phyloP scores from a whole-genome alignment of 2,888 invertebrate species.

The Thecophora atra region DNA sequence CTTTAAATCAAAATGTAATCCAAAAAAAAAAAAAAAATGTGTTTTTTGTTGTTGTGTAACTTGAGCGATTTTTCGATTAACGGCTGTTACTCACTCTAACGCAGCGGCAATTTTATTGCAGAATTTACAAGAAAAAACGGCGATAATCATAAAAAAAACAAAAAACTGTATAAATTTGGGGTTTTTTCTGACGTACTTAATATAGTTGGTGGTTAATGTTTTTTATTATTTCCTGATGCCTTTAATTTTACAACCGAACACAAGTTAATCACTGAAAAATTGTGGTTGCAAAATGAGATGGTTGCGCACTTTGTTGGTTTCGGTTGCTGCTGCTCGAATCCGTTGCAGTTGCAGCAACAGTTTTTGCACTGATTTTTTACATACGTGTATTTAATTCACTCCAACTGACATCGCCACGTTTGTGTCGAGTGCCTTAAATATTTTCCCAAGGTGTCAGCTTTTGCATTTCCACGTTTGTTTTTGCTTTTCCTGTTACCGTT shows the following conservation, averaged over 20 bases:
- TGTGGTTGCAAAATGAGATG: conserved; percentile 14
- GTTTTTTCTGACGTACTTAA: neutral
- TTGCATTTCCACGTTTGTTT: neutral
- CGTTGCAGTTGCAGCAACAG: conserved; percentile 9
- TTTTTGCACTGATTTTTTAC: neutral
- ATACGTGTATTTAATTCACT: no score
- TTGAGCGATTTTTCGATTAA: neutral
- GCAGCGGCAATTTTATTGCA: conserved; percentile 16
- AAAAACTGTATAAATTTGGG: neutral
- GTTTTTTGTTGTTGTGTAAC: neutral
- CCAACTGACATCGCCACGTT: neutral
- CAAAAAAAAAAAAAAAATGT: neutral
- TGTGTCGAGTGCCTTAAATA: conserved; percentile 3
- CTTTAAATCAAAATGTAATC: neutral
- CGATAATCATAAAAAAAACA: neutral
- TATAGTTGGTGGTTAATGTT: conserved; percentile 4
- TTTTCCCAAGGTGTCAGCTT: conserved; percentile 33
- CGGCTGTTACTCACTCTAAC: no score
- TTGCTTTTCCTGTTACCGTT: conserved; percentile 2
- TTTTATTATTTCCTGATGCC: conserved; percentile 17
- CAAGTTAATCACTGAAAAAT: conserved; percentile 26
- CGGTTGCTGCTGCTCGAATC: neutral
- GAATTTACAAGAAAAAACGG: neutral
- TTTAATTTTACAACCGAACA: conserved; percentile 14
- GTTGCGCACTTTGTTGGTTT: conserved; percentile 28